Evolutionary conservation across 2,797 vertebrate species (phyloP), one percentile per base, ranked within the genome.

Genomic region (Lagorchestes hirsutus): DNA sequence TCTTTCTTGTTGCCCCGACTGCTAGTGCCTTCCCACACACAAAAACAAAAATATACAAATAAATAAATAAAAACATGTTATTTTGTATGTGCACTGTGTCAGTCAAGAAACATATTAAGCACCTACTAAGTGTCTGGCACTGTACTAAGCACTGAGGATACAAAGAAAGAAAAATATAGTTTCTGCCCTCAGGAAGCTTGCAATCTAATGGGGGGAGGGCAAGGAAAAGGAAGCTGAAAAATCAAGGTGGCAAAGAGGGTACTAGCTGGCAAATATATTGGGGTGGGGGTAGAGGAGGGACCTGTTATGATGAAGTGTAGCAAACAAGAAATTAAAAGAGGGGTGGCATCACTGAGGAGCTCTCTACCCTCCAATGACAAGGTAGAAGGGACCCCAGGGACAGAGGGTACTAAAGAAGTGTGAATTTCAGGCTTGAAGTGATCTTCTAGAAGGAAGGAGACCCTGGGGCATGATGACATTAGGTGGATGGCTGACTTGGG

Each of bases 201-300:
- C 18, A 24, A 24, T 82, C 18, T 82, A 82, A 27, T 82, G 74
- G n/a, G 3, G 1, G 2, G 2, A 1, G 3, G 2, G 2, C 8
- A 40, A 82, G 74, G 40, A 82, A 82, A 82, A 46, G 2, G n/a
- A 40, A 82, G 40, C 8, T 82, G 6, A 46, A 82, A 82, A 82
- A 82, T 40, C 74, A 46, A 82, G 2, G 18, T 24, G 1, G 8
- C 0, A 74, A 74, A 22, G 6, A 24, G 27, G 74, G 14, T 46
- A 82, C n/a, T 82, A 24, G 74, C 24, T 40, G 22, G 5, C n/a
- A 46, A 82, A 28, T 8, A 8, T 40, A 16, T 6, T n/a, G 62
- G 9, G 18, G n/a, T 8, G 0, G 16, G 22, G 40, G 0, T 0
- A 46, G n/a, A 82, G 22, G 22, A 82, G n/a, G n/a, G 2, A 46